Percentiles rank a stretch among this genome's conserved stretches.
These are phyloP conservation scores for Pipistrellus kuhlii DNA, from an alignment of 2,797 vertebrate species.

Conservation along the genomic window DNA sequence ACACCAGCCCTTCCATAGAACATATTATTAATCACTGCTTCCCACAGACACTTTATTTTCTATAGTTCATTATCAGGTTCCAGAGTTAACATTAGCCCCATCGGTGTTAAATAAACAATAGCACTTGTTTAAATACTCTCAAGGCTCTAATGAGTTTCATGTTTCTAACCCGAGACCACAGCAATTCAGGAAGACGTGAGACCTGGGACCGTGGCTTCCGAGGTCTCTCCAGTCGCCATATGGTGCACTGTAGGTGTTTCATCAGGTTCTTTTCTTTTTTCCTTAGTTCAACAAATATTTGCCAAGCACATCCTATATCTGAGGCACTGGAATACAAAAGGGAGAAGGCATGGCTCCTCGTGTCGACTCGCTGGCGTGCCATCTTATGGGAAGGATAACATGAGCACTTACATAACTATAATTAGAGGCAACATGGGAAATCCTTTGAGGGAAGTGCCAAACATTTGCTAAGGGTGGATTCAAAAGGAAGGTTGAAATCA, in stretches of 20 bases:
- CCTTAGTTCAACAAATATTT: slow-evolving; percentile 32
- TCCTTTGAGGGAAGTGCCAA: background rate
- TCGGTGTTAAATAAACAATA: background rate
- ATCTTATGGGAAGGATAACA: background rate
- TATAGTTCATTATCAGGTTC: slow-evolving; percentile 25
- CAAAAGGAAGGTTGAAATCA: background rate
- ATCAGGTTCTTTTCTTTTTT: slow-evolving; percentile 13
- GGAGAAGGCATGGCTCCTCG: background rate
- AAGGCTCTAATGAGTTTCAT: slow-evolving; percentile 7
- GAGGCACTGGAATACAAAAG: background rate
- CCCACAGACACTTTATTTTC: background rate
- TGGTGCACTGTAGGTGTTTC: background rate
- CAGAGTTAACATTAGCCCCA: slow-evolving; percentile 19
- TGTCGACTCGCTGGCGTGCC: background rate
- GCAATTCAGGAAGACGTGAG: background rate
- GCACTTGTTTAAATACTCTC: background rate
- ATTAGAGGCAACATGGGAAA: background rate
- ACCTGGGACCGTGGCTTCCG: background rate
- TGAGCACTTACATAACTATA: background rate
- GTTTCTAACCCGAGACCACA: slow-evolving; percentile 30
- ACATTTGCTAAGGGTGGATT: background rate
- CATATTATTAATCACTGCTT: background rate
- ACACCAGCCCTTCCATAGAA: background rate
- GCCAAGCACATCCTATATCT: background rate
- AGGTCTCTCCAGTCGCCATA: background rate